Base-by-base conservation (phyloP, 2,113 vertebrate species). In the Thunnus thynnus region DNA sequence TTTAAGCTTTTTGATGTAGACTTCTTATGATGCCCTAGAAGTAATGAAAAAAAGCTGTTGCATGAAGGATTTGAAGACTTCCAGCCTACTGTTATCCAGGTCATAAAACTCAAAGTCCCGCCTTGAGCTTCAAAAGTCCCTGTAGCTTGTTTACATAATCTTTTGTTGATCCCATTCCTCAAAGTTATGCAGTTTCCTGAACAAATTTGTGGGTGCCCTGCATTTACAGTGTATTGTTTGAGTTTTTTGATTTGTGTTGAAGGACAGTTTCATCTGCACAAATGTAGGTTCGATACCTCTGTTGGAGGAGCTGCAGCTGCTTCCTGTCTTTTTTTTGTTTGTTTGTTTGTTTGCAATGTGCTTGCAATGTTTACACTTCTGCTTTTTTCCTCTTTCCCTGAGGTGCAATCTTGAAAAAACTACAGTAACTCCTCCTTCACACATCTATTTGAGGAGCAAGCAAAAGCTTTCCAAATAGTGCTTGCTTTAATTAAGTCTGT, bases 381-480 rank as follows among this genome's bases (percentile, higher is more conserved):
- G 27, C 36, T 58, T 30, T 58, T 54, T 61, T 51, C 20, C 57
- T 13, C 46, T 36, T 17, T 79, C 78, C 76, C 70, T 74, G 16
- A 82, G 65, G 75, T 80, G 61, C 67, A 73, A 84, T 90, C 32
- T 65, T 67, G 62, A 58, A 69, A 66, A 68, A 50, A 56, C 4
- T 13, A 18, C 41, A 56, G 47, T 50, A 65, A 58, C 50, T 70
- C 36, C 65, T 84, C 65, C 16, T 61, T 54, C 64, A 83, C 52
- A 61, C 48, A 80, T 80, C 69, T 80, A 68, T 88, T 82, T 85
- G 71, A 84, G 73, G 67, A 77, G 54, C 48, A 75, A 36, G 32
- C 11, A 60, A 78, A 46, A 86, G 58, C 64, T 56, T 46, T 54
- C 1, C 7, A 80, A 69, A 72, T 32, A 71, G 27, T 27, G 71